Conservation (phyloP, 2,888 invertebrate species). For the Mechanitis mazaeus region DNA sequence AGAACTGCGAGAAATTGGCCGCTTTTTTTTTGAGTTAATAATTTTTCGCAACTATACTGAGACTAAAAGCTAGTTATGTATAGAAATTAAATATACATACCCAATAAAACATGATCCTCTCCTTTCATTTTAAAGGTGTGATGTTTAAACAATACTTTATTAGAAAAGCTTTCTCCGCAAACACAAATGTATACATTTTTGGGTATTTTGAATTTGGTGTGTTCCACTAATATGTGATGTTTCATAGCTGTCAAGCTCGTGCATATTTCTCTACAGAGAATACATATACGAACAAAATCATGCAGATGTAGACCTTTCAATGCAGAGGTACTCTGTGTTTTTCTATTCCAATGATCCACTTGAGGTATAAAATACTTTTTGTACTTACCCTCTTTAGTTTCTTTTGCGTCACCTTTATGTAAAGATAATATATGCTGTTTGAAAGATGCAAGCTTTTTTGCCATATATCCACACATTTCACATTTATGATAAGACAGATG, state of each 20-base stretch:
- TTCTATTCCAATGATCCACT: not conserved
- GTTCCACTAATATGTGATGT: slow-evolving; percentile 4
- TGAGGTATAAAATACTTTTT: slow-evolving; percentile 5
- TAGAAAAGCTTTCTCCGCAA: slow-evolving; percentile 1
- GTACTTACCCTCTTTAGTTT: not conserved
- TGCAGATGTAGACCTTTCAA: not conserved
- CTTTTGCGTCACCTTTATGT: not conserved
- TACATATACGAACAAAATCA: not conserved
- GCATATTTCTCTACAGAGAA: slow-evolving; percentile 1
- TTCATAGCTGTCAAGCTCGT: not conserved
- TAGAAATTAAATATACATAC: too few relatives aligned
- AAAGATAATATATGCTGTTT: not conserved
- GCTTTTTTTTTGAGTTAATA: too few relatives aligned
- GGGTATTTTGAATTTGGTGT: not conserved
- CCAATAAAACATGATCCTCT: too few relatives aligned
- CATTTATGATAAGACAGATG: not conserved
- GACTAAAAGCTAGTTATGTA: too few relatives aligned
- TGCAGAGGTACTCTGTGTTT: not conserved
- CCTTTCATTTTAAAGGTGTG: not conserved
- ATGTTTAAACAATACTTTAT: slow-evolving; percentile 2
- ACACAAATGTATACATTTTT: not conserved
- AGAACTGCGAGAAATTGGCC: too few relatives aligned
- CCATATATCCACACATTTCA: slow-evolving; percentile 6
- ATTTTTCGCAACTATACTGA: too few relatives aligned
- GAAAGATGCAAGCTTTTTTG: not conserved